Evolutionary conservation across 2,888 invertebrate genomes (phyloP), one percentile per base, ranked within the genome.

Genomic region (Didymodactylos carnosus): DNA sequence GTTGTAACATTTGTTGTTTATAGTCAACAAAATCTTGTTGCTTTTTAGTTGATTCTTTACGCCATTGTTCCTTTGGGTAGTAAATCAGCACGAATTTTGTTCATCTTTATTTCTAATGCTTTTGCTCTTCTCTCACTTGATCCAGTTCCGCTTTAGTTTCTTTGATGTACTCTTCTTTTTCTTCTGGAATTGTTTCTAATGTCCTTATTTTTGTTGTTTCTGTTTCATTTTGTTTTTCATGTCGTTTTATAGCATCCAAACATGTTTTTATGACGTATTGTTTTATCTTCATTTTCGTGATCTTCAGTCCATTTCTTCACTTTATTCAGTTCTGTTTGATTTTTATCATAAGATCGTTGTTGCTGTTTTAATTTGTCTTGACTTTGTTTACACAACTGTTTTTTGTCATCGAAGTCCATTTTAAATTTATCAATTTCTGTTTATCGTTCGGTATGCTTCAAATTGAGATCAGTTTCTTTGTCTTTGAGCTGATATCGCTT

Each of bases 111-210:
- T 77, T 87, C 87, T 77, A 86, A 86, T 69, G 84, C 83, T 69
- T 81, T 51, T 84, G 83, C 8, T 85, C 86, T n/a, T 87, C 83
- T 82, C 83, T 89, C 85, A 81, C 88, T 87, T 79, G 88, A 87
- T 79, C 80, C 77, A 84, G 80, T 53, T 84, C 80, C 49, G 80
- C 80, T 74, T 81, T 77, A 75, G 85, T 77, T 72, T 84, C 83
- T 13, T 85, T 85, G 70, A 91, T 89, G 79, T 90, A 89, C 76
- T 87, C 86, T 75, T 85, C 85, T 81, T 89, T 90, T 80, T 90
- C 89, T 41, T 88, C 88, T 0, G 93, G 93, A 10, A 88, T 81
- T 75, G 84, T 86, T 76, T 85, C 81, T 25, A 89, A 80, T 70
- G 88, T 87, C 69, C 86, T 88, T 2, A 92, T 84, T 79, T 85